Base-by-base conservation (phyloP, 53 echinoderm and acorn worm genomes). In the Henricia sp. region DNA sequence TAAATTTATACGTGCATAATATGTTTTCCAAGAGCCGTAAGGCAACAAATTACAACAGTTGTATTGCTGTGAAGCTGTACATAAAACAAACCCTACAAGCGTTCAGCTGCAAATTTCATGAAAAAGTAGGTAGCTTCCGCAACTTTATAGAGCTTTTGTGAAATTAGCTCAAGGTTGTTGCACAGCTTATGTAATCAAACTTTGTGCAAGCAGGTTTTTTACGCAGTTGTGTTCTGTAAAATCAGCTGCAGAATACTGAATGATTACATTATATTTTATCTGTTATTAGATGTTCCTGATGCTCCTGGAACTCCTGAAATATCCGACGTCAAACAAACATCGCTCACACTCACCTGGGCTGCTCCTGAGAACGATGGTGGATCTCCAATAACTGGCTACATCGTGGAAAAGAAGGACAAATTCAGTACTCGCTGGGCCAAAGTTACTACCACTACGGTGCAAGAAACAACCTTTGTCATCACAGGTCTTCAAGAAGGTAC, bases 361-460 rank as follows among this genome's bases (percentile, higher is more conserved):
- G 75, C 89, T 26, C 96, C 96, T 5, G 89, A 84, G 27, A 64
- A 88, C 21, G 96, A 96, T 62, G 96, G 96, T 29, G 96, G 96
- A 0, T 89, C 93, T 43, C 91, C 93, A 68, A 68, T 96, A 83
- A 91, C 92, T 1, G 91, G 91, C 11, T 96, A 93, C 90, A 85
- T 93, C 67, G 64, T 96, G 11, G 96, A 96, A 60, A 96, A 85
- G 83, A 87, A 90, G 50, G 96, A 94, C 85, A 93, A 82, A 48
- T 82, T 85, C 63, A 80, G 91, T 36, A 75, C 89, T 50, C 89
- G 88, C 50, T 96, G 96, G 96, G 68, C 89, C 46, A 94, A 94
- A 51, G 95, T 88, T 63, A 92, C 89, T 88, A 88, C 89, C 27
- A 70, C 87, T 27, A 90, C 92, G 12, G 33, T 92, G 59, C 70